Evolutionary conservation across 2,797 vertebrate species (phyloP), one percentile per base, ranked within the genome.

Genomic region (Atherinosoma microstoma): DNA sequence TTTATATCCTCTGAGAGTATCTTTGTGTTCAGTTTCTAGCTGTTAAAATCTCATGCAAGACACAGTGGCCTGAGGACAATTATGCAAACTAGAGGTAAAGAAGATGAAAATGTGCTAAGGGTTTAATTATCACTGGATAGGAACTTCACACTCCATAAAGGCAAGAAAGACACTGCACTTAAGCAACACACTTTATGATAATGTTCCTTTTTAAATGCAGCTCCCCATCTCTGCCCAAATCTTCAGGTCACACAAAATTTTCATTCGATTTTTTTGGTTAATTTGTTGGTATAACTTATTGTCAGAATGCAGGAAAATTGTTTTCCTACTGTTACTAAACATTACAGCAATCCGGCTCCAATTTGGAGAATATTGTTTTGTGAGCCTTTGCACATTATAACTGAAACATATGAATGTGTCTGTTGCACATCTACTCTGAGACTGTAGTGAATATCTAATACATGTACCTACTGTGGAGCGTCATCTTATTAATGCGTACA

Each of bases 51-150:
- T 72, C 35, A 29, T 66, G 70, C 67, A 75, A 65, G 30, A 70
- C 77, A 77, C 63, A 70, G 71, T 70, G 60, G 85, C 79, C 61
- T 8, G 22, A 36, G 76, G 86, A 82, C 77, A 83, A 87, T 85
- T 90, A 88, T 90, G 86, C 65, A 86, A 89, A 90, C 70, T 74
- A 85, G 81, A 83, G 64, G 83, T 87, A 82, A 47, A 70, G 80
- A 77, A 77, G 78, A 87, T 82, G 78, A 83, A 87, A 85, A 88
- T 78, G 78, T 75, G 70, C 64, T 79, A 70, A 84, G 73, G 87
- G 70, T 89, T 91, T 88, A 87, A 91, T 87, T 87, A 88, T 87
- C 74, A 70, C 67, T 70, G 70, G 70, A 76, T 84, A 86, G 81
- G 18, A 84, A 88, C 75, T 84, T 82, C 58, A 70, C 20, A 12